Percentiles rank a stretch among this genome's conserved stretches.
phyloP scores from a whole-genome alignment of 2,888 invertebrate genomes.

The Thera obeliscata region DNA sequence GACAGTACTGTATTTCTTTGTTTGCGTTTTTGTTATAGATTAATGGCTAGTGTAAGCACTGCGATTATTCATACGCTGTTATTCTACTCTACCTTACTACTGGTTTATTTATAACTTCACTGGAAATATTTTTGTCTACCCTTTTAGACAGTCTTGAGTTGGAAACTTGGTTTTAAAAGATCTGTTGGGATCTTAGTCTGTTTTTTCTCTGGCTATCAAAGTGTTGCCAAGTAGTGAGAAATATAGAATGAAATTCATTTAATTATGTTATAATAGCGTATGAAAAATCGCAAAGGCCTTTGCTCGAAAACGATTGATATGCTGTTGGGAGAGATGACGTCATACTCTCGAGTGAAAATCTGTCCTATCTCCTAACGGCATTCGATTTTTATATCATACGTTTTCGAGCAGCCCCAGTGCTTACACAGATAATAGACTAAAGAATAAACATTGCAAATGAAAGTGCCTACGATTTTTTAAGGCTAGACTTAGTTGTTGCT shows the following conservation, averaged over 20 bases:
- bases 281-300: not conserved
- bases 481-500: conserved; percentile 1
- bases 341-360: not conserved
- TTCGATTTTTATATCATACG: not conserved
- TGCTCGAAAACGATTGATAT: not conserved
- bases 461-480: conserved; percentile 20
- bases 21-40: not conserved
- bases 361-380: not conserved
- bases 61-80: not conserved
- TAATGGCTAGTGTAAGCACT: not conserved
- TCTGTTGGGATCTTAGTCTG: no score
- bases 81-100: not conserved
- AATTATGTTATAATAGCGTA: not conserved
- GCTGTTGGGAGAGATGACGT: not conserved
- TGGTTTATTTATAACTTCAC: no score
- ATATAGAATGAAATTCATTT: no score
- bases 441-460: conserved; percentile 5
- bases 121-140: no score
- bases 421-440: not conserved
- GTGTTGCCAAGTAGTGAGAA: no score
- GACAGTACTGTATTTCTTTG: not conserved
- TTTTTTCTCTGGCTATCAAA: no score
- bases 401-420: not conserved
- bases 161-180: no score
- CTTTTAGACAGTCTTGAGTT: no score